Conservation (phyloP, 2,888 invertebrate species). For the Diarsia dahlii region DNA sequence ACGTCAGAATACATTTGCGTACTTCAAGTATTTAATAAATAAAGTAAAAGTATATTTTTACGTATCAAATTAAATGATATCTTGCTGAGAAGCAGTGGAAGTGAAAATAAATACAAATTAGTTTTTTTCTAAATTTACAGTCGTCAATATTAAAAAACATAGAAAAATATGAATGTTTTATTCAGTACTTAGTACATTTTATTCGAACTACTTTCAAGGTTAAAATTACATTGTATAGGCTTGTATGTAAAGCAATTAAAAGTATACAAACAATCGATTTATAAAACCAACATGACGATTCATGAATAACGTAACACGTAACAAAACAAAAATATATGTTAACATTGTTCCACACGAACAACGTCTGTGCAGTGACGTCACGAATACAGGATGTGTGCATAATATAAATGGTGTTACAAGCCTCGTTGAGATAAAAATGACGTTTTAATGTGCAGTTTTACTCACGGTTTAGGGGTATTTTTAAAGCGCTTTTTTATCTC, state of each 20-base stretch:
- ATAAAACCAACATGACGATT: constrained; percentile 46
- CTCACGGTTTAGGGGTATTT: constrained; percentile 19
- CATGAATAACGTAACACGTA: constrained; percentile 62
- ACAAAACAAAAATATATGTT: constrained; percentile 55
- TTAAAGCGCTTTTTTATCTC: constrained; percentile 21
- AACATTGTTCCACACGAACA: constrained; percentile 65
- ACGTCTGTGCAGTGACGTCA: constrained; percentile 46
- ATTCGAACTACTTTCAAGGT: background rate
- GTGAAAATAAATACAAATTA: background rate
- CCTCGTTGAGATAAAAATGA: constrained; percentile 55
- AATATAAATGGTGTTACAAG: constrained; percentile 59
- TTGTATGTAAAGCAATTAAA: constrained; percentile 29
- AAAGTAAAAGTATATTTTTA: background rate
- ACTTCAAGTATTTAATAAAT: background rate
- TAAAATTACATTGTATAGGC: background rate
- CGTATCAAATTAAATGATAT: background rate
- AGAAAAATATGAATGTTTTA: background rate
- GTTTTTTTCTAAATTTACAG: background rate
- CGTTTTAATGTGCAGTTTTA: constrained; percentile 43
- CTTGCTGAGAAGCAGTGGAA: background rate
- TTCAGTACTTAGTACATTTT: background rate
- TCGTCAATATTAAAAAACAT: no score
- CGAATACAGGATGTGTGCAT: constrained; percentile 59
- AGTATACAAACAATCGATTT: constrained; percentile 48
- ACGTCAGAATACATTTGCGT: background rate